Base-by-base conservation (phyloP, 2,797 vertebrate species). In the Pipistrellus kuhlii region DNA sequence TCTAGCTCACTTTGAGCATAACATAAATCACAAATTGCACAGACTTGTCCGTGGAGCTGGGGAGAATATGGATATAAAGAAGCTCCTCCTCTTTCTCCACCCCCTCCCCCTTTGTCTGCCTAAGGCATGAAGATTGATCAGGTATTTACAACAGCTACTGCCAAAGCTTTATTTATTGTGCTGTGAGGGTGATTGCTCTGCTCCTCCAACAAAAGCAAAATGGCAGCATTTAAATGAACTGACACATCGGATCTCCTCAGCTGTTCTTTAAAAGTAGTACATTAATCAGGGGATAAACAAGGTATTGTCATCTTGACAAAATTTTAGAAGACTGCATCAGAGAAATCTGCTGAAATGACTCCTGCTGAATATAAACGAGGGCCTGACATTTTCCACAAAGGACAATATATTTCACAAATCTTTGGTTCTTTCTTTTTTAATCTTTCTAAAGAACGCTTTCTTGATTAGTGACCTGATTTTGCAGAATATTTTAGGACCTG, bases 221-320 rank as follows among this genome's bases (percentile, higher is more conserved):
- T 68, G 68, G 85, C 85, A 96, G 81, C 44, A 91, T 94, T 95
- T 90, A 92, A 93, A 96, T 93, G 88, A 94, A 72, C 62, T 91
- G 88, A 85, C 95, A 78, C 83, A 92, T 89, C 84, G 44, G 55
- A 71, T 93, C 80, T 89, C 68, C 69, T 80, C 72, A 27, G 55
- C 30, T 75, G 75, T 64, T 91, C 90, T 96, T 94, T 91, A 73
- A 78, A 86, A 80, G 48, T 66, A 62, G 73, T 53, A 35, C 55
- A 82, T 89, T 94, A 78, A 94, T 83, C 51, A 82, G 62, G 51
- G 57, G 55, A 75, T 93, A 94, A 96, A 91, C 88, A 94, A 75
- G 38, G 44, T 51, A 80, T 84, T 92, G 83, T 91, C 91, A 82
- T 62, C 13, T 71, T 86, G 93, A 86, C 88, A 90, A 85, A 91